Base-by-base conservation (phyloP, 2,113 vertebrate genomes). In the Sylvietta virens region DNA sequence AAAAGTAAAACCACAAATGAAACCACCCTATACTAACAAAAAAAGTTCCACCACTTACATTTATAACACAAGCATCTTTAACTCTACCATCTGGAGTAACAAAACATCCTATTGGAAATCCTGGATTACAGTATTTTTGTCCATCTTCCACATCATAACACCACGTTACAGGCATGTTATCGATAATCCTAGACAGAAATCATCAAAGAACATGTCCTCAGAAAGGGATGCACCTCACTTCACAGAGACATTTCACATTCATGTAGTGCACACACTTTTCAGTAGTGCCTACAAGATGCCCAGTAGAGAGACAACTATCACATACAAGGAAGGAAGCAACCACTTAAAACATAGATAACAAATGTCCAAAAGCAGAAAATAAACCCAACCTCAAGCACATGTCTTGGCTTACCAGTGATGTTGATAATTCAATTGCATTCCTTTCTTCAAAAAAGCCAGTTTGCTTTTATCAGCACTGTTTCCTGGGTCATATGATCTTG, bases 111-210 rank as follows among this genome's bases (percentile, higher is more conserved):
- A 99, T 96, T 11, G 98, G 99, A 96, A 99, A 99, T 91, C 98
- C 99, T 30, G 98, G 98, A 93, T 98, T 99, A 95, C 98, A 99
- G 97, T 98, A 98, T 77, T 99, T 99, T 92, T 99, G 98, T 81
- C 96, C 90, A 69, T 98, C 98, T 96, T 99, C 98, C n/a, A 98
- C 98, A 81, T 98, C 97, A 83, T 98, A 99, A 97, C 98, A 99
- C 99, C 99, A 99, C 0, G 98, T 98, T 81, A 99, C 98, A 10
- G 98, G 99, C 98, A 99, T 99, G 97, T 99, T 99, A 98, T 99
- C 98, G 66, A 99, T 98, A 91, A 99, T 99, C 98, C 99, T 99
- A 94, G 79, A 76, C 33, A 91, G 56, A 97, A 95, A 94, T 64
- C 40, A 86, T 17, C 94, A 94, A 94, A 94, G 31, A 96, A 85